A percentile compares a stretch with the other conserved stretches of the same genome.
These are phyloP conservation scores for Ceratina japonica DNA, from an alignment of 1,140 invertebrate species.

Conservation along the genomic window DNA sequence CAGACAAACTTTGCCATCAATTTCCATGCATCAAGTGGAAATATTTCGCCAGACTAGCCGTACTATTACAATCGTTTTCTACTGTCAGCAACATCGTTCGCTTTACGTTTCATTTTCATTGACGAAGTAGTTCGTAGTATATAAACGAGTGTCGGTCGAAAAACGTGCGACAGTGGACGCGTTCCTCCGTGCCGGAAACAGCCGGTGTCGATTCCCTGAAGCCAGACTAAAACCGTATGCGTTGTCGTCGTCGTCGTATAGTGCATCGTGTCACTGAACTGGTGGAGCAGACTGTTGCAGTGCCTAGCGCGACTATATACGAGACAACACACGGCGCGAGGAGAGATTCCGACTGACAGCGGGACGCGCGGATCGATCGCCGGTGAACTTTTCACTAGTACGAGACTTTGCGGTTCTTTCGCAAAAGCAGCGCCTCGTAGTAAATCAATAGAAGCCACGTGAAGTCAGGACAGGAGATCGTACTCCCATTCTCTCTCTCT, in stretches of 20 bases:
- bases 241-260: constrained; percentile 15
- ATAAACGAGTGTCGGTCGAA: too few relatives aligned
- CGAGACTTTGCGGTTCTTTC: constrained; percentile 52
- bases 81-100: background rate
- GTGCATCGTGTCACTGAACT: constrained; percentile 57
- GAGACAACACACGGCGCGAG: constrained; percentile 49
- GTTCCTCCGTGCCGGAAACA: constrained; percentile 15
- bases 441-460: constrained; percentile 64
- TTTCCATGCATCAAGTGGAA: background rate
- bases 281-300: constrained; percentile 54
- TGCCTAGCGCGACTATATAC: constrained; percentile 56
- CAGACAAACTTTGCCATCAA: constrained; percentile 21
- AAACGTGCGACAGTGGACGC: background rate
- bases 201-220: constrained; percentile 40
- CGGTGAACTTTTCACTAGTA: constrained; percentile 52
- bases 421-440: constrained; percentile 54
- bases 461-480: constrained; percentile 53
- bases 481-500: constrained; percentile 14
- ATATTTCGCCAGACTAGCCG: background rate
- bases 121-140: background rate
- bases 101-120: background rate
- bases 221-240: constrained; percentile 25
- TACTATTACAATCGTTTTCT: background rate
- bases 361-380: constrained; percentile 44
- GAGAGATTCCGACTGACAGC: constrained; percentile 54